phyloP scores from a whole-genome alignment of 2,888 invertebrate genomes.

The Nineta flava region DNA sequence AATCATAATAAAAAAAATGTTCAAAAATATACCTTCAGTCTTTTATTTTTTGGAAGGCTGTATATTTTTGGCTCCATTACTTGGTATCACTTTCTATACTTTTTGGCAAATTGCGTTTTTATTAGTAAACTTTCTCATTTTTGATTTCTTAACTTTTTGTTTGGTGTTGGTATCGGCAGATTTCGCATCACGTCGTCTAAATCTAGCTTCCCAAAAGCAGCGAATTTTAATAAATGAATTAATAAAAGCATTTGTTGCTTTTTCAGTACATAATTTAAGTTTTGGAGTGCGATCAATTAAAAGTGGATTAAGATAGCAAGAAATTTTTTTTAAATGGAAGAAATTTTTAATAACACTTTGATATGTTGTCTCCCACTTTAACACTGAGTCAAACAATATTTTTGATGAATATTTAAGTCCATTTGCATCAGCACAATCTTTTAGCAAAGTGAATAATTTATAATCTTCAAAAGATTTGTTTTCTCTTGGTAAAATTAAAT shows the following conservation, averaged over 20 bases:
- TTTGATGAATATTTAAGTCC: background rate
- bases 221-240: background rate
- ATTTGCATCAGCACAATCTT: background rate
- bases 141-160: background rate
- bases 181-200: background rate
- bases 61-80: constrained; percentile 4
- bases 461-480: background rate
- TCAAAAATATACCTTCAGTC: too few relatives aligned
- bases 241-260: background rate
- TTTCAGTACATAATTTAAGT: background rate
- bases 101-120: background rate
- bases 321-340: background rate
- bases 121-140: background rate
- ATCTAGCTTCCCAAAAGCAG: background rate
- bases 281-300: background rate
- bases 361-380: background rate
- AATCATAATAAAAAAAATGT: too few relatives aligned
- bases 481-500: background rate
- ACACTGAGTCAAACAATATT: background rate
- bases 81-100: background rate
- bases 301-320: background rate
- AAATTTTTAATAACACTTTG: background rate
- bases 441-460: background rate
- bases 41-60: too few relatives aligned
- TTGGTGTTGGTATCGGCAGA: background rate